Evolutionary conservation across 2,888 invertebrate genomes (phyloP).

Genomic region (Agrenia bidenticulata): DNA sequence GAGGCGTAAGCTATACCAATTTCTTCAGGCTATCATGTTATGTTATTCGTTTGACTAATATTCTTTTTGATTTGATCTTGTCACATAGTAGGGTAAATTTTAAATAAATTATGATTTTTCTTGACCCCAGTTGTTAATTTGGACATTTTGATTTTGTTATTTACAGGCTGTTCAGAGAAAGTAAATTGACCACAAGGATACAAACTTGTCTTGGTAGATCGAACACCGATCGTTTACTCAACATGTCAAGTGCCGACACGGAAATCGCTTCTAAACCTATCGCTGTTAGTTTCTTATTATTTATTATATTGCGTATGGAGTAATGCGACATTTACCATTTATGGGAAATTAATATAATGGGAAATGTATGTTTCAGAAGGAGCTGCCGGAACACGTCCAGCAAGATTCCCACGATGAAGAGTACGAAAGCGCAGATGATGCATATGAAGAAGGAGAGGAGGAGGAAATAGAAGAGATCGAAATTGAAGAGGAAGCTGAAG

Average conservation of each 20-base stretch:
- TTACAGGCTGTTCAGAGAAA: too few relatives aligned
- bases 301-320: too few relatives aligned
- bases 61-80: too few relatives aligned
- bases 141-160: neutral
- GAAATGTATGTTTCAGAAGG: too few relatives aligned
- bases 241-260: slow-evolving; percentile 16
- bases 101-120: too few relatives aligned
- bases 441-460: slow-evolving; percentile 53
- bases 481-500: slow-evolving; percentile 55
- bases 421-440: slow-evolving; percentile 54
- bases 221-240: neutral
- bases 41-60: too few relatives aligned
- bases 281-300: neutral
- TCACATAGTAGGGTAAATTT: too few relatives aligned
- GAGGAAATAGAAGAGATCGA: slow-evolving; percentile 54
- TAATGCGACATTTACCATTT: too few relatives aligned
- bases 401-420: slow-evolving; percentile 52
- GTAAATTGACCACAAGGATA: neutral
- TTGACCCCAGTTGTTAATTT: slow-evolving; percentile 3
- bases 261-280: slow-evolving; percentile 4
- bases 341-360: too few relatives aligned
- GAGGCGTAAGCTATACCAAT: too few relatives aligned
- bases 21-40: too few relatives aligned
- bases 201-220: too few relatives aligned
- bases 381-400: slow-evolving; percentile 29